phyloP scores from a whole-genome alignment of 2,797 vertebrate species.

The Distichodus sexfasciatus region DNA sequence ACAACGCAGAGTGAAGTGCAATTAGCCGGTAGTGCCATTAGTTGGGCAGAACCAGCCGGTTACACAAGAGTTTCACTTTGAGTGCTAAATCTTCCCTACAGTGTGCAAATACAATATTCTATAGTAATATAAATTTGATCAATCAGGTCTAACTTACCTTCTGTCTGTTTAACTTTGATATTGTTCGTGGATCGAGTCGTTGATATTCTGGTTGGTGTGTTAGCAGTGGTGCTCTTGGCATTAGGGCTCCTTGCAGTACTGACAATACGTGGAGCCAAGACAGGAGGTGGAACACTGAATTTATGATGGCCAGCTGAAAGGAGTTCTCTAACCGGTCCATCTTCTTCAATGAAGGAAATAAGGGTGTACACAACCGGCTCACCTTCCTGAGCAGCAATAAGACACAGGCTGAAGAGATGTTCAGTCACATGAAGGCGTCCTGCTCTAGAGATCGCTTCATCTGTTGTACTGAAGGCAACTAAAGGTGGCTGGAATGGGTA shows the following conservation, averaged over 20 bases:
- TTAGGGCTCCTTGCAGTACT: constrained; percentile 59
- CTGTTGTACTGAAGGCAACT: constrained; percentile 89
- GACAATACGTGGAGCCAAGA: constrained; percentile 46
- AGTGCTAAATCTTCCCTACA: constrained; percentile 1
- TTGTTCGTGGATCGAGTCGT: too few species aligned
- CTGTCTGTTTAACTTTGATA: constrained; percentile 43
- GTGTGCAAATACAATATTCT: neutral
- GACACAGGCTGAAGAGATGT: constrained; percentile 82
- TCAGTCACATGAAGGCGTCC: constrained; percentile 87
- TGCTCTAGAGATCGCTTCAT: constrained; percentile 79
- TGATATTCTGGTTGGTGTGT: neutral
- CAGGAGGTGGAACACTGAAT: constrained; percentile 79
- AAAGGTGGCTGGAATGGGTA: constrained; percentile 92
- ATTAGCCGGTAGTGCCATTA: too few species aligned
- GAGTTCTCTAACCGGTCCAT: constrained; percentile 75
- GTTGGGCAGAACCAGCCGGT: too few species aligned
- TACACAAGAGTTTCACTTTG: too few species aligned
- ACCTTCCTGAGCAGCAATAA: constrained; percentile 76
- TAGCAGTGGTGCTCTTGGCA: constrained; percentile 48
- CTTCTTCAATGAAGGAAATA: constrained; percentile 86
- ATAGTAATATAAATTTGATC: neutral
- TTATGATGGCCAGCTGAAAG: constrained; percentile 82
- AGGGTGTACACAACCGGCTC: constrained; percentile 90
- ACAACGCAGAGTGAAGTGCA: too few species aligned
- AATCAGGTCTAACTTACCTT: constrained; percentile 52